Conservation (phyloP, 2,888 invertebrate species). For the Nomada flava region DNA sequence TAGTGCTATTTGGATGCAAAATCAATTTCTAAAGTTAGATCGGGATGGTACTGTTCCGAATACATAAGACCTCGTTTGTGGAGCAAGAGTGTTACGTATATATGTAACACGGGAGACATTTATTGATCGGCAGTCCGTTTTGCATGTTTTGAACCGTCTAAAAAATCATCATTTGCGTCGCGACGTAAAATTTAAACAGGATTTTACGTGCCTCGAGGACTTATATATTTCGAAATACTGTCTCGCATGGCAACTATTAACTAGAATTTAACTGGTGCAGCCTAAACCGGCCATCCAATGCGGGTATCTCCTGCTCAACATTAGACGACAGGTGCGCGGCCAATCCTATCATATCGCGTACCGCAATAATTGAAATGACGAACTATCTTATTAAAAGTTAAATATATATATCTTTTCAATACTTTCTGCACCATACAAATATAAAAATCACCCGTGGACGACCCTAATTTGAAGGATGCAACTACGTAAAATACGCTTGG, state of each 20-base stretch:
- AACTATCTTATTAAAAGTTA: too few relatives aligned
- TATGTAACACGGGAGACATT: constrained; percentile 23
- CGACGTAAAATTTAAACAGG: neutral
- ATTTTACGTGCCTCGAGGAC: neutral
- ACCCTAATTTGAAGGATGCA: too few relatives aligned
- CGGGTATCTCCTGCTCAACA: too few relatives aligned
- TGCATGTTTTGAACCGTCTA: neutral
- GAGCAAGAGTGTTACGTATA: constrained; percentile 38
- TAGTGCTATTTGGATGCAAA: constrained; percentile 40
- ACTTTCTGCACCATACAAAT: too few relatives aligned
- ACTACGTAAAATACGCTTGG: neutral
- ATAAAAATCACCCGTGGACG: too few relatives aligned
- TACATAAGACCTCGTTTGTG: constrained; percentile 40
- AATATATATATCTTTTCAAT: too few relatives aligned
- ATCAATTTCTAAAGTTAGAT: constrained; percentile 64
- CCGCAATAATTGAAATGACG: too few relatives aligned
- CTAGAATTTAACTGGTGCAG: constrained; percentile 20
- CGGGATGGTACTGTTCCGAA: constrained; percentile 53
- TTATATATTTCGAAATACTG: constrained; percentile 1
- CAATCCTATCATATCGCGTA: too few relatives aligned
- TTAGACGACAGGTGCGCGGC: too few relatives aligned
- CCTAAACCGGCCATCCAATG: too few relatives aligned
- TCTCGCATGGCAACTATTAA: neutral
- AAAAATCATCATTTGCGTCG: neutral
- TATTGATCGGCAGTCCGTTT: constrained; percentile 47